Evolutionary conservation across 2,113 vertebrate genomes (phyloP), one percentile per base, ranked within the genome.

Genomic region (Caranx ignobilis): DNA sequence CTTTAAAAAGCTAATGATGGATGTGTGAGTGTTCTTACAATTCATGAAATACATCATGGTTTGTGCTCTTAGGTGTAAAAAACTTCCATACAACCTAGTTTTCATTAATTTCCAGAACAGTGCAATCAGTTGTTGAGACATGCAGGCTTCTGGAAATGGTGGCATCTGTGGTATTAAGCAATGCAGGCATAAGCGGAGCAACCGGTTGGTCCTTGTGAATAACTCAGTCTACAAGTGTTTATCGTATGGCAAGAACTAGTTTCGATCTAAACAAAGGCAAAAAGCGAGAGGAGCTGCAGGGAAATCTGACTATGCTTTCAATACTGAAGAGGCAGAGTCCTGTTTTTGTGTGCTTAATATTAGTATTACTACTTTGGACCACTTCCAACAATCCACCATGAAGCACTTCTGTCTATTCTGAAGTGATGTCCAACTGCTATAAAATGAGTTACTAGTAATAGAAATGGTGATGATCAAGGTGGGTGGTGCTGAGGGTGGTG

Each of bases 181-280:
- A 52, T 81, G 26, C 77, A 47, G n/a, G 60, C 48, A 47, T 31
- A 75, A 87, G 88, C 18, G 41, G 91, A 66, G 12, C 43, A 93
- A 94, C 95, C 76, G 62, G 95, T 95, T 82, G 8, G 64, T 71
- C 88, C 72, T 57, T 85, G 37, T 61, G n/a, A 70, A 71, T 15
- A n/a, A 10, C 41, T 62, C 56, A 34, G 61, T 45, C 63, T 62
- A 54, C 11, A 63, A 57, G 21, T 89, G 81, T 91, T 92, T 85
- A 87, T 85, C 57, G 59, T 74, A 82, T 39, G 71, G 26, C 57
- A 18, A 48, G 7, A 70, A 75, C 39, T 11, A 31, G 61, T 68
- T 70, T 2, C 45, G 65, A 0, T 18, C 2, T 52, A 26, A 83
- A 81, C 19, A 21, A 37, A 43, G 54, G 1, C 61, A 55, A 15